A percentile compares a stretch with the other conserved stretches of the same genome.
Evolutionary conservation across 2,797 vertebrate species (phyloP).

Genomic region (Chanos chanos): DNA sequence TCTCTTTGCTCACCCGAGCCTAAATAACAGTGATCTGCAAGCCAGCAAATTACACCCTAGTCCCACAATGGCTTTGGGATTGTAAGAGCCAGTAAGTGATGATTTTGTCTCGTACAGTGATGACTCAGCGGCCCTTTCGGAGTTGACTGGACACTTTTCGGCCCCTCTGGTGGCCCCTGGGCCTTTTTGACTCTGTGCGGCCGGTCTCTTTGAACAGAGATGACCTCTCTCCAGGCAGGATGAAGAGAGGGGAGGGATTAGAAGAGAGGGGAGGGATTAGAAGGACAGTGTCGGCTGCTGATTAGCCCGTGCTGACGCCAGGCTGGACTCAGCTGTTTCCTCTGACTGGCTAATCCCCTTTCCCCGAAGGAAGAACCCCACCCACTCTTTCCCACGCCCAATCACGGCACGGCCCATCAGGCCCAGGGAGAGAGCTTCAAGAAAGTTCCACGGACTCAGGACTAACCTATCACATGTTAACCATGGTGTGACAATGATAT

Average conservation of each 20-base stretch:
- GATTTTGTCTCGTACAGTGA: conserved; percentile 38
- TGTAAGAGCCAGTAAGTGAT: not conserved
- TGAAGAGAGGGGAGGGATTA: conserved; percentile 61
- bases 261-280: conserved; percentile 59
- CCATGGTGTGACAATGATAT: too few relatives aligned
- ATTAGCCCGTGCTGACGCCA: conserved; percentile 61
- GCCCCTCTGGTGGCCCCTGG: conserved; percentile 48
- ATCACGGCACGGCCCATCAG: too few relatives aligned
- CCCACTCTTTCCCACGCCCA: too few relatives aligned
- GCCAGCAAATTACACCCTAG: not conserved
- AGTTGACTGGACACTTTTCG: conserved; percentile 63
- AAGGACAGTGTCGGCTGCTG: conserved; percentile 44
- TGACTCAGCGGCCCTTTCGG: conserved; percentile 64
- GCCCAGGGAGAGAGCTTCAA: too few relatives aligned
- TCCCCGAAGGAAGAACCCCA: conserved; percentile 43
- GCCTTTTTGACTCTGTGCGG: conserved; percentile 59
- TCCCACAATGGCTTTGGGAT: not conserved
- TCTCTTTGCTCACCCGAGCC: too few relatives aligned
- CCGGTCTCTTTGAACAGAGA: conserved; percentile 57
- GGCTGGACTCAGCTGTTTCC: conserved; percentile 71
- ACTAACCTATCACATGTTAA: too few relatives aligned
- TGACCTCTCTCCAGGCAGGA: conserved; percentile 55
- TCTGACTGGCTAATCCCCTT: conserved; percentile 67
- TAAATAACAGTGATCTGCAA: not conserved
- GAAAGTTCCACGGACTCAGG: too few relatives aligned